A percentile compares a stretch with the other conserved stretches of the same genome.
Conservation (phyloP, 2,888 invertebrate genomes). For the Esperia sulphurella region DNA sequence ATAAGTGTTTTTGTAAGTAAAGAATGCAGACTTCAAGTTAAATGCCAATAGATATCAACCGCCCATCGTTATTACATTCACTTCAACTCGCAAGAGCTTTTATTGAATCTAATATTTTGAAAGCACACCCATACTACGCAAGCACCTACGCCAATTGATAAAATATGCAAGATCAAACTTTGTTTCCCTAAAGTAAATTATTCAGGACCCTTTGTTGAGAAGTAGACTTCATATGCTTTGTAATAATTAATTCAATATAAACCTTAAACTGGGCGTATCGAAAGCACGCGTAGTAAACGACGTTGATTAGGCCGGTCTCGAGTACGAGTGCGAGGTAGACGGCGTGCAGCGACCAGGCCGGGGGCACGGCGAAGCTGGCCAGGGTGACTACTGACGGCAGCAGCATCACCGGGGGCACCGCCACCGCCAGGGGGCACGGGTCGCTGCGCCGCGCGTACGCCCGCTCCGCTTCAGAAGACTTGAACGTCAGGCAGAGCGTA, state of each 20-base stretch:
- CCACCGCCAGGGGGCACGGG: slow-evolving; percentile 54
- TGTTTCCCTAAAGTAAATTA: neutral
- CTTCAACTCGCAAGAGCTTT: no score
- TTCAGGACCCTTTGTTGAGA: neutral
- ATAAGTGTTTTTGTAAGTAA: neutral
- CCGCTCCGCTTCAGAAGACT: slow-evolving; percentile 47
- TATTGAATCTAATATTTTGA: no score
- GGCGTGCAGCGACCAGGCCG: slow-evolving; percentile 49
- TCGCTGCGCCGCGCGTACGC: slow-evolving; percentile 51
- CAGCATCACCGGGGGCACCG: slow-evolving; percentile 62
- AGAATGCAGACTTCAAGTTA: neutral
- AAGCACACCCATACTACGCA: no score
- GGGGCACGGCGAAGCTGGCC: slow-evolving; percentile 54
- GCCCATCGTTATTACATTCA: no score
- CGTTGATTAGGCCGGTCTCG: slow-evolving; percentile 55
- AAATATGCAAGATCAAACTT: neutral
- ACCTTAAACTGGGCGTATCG: slow-evolving; percentile 61
- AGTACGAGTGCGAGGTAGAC: slow-evolving; percentile 55
- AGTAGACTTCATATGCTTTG: neutral
- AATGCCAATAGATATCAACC: neutral
- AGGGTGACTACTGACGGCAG: slow-evolving; percentile 61
- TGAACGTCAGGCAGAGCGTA: slow-evolving; percentile 62
- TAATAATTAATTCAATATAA: neutral
- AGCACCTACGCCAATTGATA: neutral
- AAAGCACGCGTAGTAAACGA: slow-evolving; percentile 52